These are phyloP conservation scores for Melipona quadrifasciata DNA, from an alignment of 1,140 invertebrate species.

Conservation along the genomic window DNA sequence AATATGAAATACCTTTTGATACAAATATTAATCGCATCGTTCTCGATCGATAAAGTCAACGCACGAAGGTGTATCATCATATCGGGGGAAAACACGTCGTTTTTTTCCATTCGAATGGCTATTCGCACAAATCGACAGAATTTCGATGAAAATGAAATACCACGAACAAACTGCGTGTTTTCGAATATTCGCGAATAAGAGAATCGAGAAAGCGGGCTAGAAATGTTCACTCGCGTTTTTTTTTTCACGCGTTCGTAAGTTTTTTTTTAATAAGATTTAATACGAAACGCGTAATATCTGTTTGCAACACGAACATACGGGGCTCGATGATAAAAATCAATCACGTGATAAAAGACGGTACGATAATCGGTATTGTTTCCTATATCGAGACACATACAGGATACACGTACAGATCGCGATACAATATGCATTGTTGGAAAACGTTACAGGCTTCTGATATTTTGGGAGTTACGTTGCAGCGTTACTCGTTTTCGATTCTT, in stretches of 20 bases:
- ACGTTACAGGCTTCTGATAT: background rate
- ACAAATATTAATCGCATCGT: background rate
- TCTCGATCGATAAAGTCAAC: background rate
- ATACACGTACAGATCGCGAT: background rate
- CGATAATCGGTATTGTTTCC: background rate
- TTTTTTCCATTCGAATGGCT: too few species aligned
- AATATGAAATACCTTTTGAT: background rate
- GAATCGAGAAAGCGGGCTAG: background rate
- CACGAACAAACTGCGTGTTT: too few species aligned
- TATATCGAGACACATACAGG: background rate
- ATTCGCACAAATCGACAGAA: too few species aligned
- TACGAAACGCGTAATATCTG: background rate
- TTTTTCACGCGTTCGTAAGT: background rate
- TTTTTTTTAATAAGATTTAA: background rate
- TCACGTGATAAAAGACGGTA: background rate
- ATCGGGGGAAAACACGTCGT: background rate
- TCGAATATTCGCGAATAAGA: background rate
- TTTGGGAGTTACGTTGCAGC: background rate
- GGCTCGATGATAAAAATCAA: background rate
- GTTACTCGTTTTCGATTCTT: background rate
- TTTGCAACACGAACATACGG: background rate
- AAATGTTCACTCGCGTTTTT: background rate
- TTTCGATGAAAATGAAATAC: too few species aligned
- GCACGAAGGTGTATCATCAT: background rate
- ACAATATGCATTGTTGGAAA: background rate